phyloP scores from a whole-genome alignment of 92 coral and sea anemone species.

The Porites rus region DNA sequence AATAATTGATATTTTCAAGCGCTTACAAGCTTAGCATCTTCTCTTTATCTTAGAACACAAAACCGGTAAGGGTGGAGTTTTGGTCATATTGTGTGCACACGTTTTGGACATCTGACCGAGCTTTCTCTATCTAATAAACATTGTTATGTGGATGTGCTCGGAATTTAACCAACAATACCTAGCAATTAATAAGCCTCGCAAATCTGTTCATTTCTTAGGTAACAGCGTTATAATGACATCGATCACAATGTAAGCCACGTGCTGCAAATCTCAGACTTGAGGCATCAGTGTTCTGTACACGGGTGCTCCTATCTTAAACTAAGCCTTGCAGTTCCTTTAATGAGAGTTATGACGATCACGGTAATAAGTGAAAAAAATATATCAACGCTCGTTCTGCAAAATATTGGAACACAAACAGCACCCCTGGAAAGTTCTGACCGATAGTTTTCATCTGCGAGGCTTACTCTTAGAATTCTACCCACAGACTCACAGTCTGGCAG shows the following conservation, averaged over 20 bases:
- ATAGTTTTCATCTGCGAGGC: neutral
- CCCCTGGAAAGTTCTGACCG: neutral
- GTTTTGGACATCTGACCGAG: slow-evolving; percentile 85
- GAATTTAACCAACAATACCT: slow-evolving; percentile 77
- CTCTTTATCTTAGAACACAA: slow-evolving; percentile 73
- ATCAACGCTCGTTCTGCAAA: neutral
- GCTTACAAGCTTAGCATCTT: slow-evolving; percentile 55
- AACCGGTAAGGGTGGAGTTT: slow-evolving; percentile 64
- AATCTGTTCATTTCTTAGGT: slow-evolving; percentile 91
- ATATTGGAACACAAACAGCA: neutral
- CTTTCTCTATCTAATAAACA: slow-evolving; percentile 81
- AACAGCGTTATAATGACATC: slow-evolving; percentile 70
- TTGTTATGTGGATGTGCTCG: slow-evolving; percentile 76
- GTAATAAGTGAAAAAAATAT: neutral
- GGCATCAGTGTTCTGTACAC: neutral
- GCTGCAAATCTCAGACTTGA: slow-evolving; percentile 31
- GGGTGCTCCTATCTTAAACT: neutral
- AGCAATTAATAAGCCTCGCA: slow-evolving; percentile 79
- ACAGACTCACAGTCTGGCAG: no score
- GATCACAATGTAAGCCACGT: slow-evolving; percentile 69
- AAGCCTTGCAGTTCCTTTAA: neutral
- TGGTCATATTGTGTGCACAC: slow-evolving; percentile 72
- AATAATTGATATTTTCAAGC: slow-evolving; percentile 88
- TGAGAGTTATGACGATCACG: no score
- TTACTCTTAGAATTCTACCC: no score